phyloP scores from a whole-genome alignment of 2,797 vertebrate genomes.

The Parambassis ranga region DNA sequence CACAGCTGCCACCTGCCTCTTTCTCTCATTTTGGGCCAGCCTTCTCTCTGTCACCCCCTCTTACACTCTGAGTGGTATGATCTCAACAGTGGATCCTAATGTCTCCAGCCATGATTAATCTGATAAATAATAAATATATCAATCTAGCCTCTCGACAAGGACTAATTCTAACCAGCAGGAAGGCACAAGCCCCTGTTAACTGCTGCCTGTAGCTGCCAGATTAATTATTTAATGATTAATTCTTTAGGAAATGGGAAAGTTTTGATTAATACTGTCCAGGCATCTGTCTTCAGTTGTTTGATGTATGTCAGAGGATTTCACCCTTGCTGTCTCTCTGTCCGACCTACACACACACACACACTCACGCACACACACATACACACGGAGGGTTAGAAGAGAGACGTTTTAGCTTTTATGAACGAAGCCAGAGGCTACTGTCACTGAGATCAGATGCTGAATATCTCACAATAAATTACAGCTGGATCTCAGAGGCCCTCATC shows the following conservation, averaged over 20 bases:
- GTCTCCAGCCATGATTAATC: slow-evolving; percentile 98
- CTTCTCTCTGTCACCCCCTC: slow-evolving; percentile 28
- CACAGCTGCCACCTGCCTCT: slow-evolving; percentile 74
- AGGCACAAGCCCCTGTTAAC: slow-evolving; percentile 91
- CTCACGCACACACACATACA: slow-evolving; percentile 14
- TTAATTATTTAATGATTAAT: slow-evolving; percentile 99
- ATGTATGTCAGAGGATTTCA: slow-evolving; percentile 93
- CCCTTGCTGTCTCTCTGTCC: slow-evolving; percentile 67
- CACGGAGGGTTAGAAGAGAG: slow-evolving; percentile 39
- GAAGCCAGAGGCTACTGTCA: slow-evolving; percentile 94
- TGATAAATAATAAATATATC: slow-evolving; percentile 99
- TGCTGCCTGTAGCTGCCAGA: slow-evolving; percentile 93
- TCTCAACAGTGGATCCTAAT: slow-evolving; percentile 87
- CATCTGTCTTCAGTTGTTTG: slow-evolving; percentile 93
- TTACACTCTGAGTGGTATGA: slow-evolving; percentile 73
- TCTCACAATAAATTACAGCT: slow-evolving; percentile 93
- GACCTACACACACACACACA: slow-evolving; percentile 25
- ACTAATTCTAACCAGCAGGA: slow-evolving; percentile 99
- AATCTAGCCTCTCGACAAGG: slow-evolving; percentile 99
- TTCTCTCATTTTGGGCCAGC: slow-evolving; percentile 15
- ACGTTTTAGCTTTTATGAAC: slow-evolving; percentile 68
- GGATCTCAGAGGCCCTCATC: slow-evolving; percentile 84
- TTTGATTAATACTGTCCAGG: slow-evolving; percentile 98
- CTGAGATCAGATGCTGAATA: slow-evolving; percentile 89
- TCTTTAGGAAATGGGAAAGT: slow-evolving; percentile 98